Evolutionary conservation across 2,113 vertebrate genomes (phyloP).

Genomic region (Chroicocephalus ridibundus): DNA sequence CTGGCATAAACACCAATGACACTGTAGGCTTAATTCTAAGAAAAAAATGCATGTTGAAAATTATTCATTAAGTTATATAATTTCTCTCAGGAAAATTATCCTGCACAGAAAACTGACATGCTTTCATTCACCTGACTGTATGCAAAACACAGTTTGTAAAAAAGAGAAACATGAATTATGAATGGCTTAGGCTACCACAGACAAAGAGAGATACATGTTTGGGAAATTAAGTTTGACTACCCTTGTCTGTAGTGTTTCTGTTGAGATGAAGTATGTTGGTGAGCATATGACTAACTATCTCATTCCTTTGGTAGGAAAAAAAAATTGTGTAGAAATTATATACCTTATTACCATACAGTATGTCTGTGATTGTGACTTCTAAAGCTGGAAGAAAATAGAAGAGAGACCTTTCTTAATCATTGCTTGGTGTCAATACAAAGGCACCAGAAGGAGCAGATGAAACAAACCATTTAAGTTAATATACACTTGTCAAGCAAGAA

Average conservation of each 20-base stretch:
- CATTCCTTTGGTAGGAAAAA: neutral
- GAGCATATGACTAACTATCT: neutral
- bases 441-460: constrained; percentile 39
- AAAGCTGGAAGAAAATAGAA: neutral
- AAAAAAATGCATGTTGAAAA: neutral
- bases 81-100: neutral
- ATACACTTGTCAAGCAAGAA: constrained; percentile 40
- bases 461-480: constrained; percentile 46
- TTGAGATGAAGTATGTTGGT: neutral
- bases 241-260: neutral
- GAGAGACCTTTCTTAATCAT: constrained; percentile 29
- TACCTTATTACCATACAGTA: neutral
- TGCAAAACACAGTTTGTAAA: neutral
- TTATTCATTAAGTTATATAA: neutral
- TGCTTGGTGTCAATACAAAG: neutral
- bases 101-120: neutral
- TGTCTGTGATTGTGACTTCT: constrained; percentile 25
- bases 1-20: neutral
- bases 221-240: neutral
- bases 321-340: neutral
- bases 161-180: neutral
- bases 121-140: neutral
- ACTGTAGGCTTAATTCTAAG: neutral
- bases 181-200: neutral
- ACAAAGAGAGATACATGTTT: neutral